Evolutionary conservation across 2,888 invertebrate genomes (phyloP).

Genomic region (Crepidodera aurea): DNA sequence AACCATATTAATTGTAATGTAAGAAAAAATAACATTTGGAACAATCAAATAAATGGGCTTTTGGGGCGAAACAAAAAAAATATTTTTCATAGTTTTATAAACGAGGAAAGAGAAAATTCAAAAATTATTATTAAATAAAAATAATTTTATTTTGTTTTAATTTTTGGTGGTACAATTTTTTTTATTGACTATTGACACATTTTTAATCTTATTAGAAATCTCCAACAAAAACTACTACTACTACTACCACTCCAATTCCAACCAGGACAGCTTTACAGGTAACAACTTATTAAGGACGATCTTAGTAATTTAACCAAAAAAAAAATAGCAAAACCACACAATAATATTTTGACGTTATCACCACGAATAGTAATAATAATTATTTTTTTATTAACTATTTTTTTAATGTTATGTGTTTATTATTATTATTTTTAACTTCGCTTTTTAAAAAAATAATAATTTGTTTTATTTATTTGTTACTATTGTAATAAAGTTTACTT

Average conservation of each 20-base stretch:
- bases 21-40: too few species aligned
- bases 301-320: conserved; percentile 12
- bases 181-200: too few species aligned
- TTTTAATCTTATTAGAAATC: conserved; percentile 59
- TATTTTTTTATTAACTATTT: conserved; percentile 26
- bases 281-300: conserved; percentile 59
- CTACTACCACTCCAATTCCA: conserved; percentile 65
- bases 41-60: too few species aligned
- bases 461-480: conserved; percentile 29
- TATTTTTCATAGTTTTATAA: too few species aligned
- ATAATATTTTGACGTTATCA: conserved; percentile 18
- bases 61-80: too few species aligned
- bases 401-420: conserved; percentile 30
- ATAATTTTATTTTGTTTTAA: too few species aligned
- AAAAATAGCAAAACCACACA: conserved; percentile 61
- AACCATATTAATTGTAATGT: too few species aligned
- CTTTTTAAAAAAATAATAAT: conserved; percentile 28
- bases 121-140: too few species aligned
- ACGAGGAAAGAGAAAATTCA: too few species aligned
- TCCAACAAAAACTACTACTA: conserved; percentile 64
- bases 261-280: conserved; percentile 73
- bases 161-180: too few species aligned
- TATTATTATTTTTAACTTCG: conserved; percentile 38
- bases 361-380: conserved; percentile 29
- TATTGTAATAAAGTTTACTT: conserved; percentile 39